Evolutionary conservation across 2,113 vertebrate species (phyloP).

Genomic region (Ancistrus triradiatus): DNA sequence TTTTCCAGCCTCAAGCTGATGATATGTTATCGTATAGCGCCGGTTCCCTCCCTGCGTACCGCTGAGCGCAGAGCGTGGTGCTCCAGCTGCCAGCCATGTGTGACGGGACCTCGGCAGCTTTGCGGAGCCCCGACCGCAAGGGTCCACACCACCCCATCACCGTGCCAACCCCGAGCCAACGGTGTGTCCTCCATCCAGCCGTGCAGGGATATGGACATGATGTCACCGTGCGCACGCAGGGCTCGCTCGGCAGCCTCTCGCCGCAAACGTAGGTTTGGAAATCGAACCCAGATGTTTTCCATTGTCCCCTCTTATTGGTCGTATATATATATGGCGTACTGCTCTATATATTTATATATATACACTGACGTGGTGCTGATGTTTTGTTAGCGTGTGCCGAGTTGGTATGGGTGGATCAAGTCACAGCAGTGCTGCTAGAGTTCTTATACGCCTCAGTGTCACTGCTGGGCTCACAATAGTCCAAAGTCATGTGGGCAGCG

Average conservation of each 20-base stretch:
- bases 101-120: slow-evolving; percentile 66
- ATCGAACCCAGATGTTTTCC: slow-evolving; percentile 61
- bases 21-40: slow-evolving; percentile 44
- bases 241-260: slow-evolving; percentile 52
- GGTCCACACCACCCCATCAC: slow-evolving; percentile 40
- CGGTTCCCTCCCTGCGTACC: slow-evolving; percentile 28
- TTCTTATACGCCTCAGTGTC: no score
- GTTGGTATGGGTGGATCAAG: no score
- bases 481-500: no score
- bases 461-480: no score
- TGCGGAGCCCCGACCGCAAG: slow-evolving; percentile 61
- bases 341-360: no score
- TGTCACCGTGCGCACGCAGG: slow-evolving; percentile 61
- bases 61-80: slow-evolving; percentile 63
- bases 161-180: slow-evolving; percentile 39
- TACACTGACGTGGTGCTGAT: no score
- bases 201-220: slow-evolving; percentile 68
- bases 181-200: slow-evolving; percentile 44
- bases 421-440: no score
- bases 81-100: slow-evolving; percentile 72
- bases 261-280: slow-evolving; percentile 62
- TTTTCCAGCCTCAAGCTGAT: slow-evolving; percentile 39
- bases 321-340: slow-evolving; percentile 20
- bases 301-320: slow-evolving; percentile 55
- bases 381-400: no score